phyloP scores from a whole-genome alignment of 2,888 invertebrate genomes.

The Tillus elongatus region DNA sequence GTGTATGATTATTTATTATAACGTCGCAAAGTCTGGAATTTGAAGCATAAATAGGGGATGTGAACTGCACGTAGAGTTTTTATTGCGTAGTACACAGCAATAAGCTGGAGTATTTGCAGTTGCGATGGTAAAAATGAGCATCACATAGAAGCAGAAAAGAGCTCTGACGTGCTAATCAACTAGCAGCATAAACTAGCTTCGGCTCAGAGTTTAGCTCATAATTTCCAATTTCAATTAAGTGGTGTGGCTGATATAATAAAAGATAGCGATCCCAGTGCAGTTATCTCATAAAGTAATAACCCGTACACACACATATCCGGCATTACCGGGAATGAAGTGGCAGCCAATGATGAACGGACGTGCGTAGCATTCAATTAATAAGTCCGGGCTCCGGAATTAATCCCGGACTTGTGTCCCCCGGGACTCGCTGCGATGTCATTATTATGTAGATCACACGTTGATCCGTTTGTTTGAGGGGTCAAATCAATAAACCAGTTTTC shows the following conservation, averaged over 20 bases:
- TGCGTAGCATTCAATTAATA: slow-evolving; percentile 43
- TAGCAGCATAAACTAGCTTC: too few species aligned
- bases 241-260: slow-evolving; percentile 36
- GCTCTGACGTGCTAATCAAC: too few species aligned
- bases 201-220: too few species aligned
- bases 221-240: slow-evolving; percentile 40
- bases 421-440: slow-evolving; percentile 40
- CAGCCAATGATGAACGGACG: slow-evolving; percentile 42
- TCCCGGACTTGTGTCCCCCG: slow-evolving; percentile 40
- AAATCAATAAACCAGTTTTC: slow-evolving; percentile 34
- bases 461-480: slow-evolving; percentile 40
- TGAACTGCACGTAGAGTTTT: too few species aligned
- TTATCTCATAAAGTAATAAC: slow-evolving; percentile 37
- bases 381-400: slow-evolving; percentile 40
- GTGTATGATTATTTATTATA: too few species aligned
- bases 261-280: slow-evolving; percentile 36
- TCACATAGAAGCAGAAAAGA: too few species aligned
- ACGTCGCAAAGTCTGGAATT: too few species aligned
- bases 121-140: too few species aligned
- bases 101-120: too few species aligned
- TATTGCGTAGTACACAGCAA: too few species aligned
- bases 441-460: slow-evolving; percentile 45
- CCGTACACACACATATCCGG: slow-evolving; percentile 34
- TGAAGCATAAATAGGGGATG: too few species aligned
- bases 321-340: slow-evolving; percentile 39